Evolutionary conservation across 2,113 vertebrate species (phyloP).

Genomic region (Thymallus thymallus): DNA sequence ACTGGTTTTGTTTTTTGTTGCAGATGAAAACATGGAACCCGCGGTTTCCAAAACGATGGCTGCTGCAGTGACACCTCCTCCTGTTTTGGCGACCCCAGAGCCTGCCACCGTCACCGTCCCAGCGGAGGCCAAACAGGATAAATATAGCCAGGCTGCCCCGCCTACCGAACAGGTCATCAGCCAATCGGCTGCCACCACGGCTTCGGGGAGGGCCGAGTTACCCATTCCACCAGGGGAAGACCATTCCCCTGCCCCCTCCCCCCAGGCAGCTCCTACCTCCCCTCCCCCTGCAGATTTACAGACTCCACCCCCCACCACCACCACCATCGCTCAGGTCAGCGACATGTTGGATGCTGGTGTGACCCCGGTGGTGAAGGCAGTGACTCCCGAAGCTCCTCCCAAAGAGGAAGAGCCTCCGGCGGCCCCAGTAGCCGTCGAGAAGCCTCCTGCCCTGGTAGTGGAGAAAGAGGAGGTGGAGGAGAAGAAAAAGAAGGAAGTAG

Average conservation of each 20-base stretch:
- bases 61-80: conserved; percentile 45
- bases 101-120: conserved; percentile 13
- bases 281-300: conserved; percentile 27
- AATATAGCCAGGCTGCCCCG: conserved; percentile 29
- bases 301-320: neutral
- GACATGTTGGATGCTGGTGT: conserved; percentile 66
- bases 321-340: conserved; percentile 17
- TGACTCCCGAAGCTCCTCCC: conserved; percentile 55
- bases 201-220: conserved; percentile 15
- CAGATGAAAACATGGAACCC: conserved; percentile 82
- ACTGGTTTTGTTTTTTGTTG: neutral
- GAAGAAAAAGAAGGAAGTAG: conserved; percentile 6
- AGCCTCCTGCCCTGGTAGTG: conserved; percentile 38
- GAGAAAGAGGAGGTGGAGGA: neutral
- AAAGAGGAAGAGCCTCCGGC: conserved; percentile 52
- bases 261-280: conserved; percentile 22
- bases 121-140: conserved; percentile 45
- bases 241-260: conserved; percentile 49
- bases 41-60: conserved; percentile 60
- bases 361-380: conserved; percentile 45
- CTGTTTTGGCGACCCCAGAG: conserved; percentile 57
- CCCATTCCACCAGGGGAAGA: conserved; percentile 42
- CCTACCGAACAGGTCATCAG: conserved; percentile 33
- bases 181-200: neutral
- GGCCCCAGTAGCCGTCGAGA: conserved; percentile 13